Base-by-base conservation (phyloP, 1,140 invertebrate genomes). In the Ceratina calcarata region DNA sequence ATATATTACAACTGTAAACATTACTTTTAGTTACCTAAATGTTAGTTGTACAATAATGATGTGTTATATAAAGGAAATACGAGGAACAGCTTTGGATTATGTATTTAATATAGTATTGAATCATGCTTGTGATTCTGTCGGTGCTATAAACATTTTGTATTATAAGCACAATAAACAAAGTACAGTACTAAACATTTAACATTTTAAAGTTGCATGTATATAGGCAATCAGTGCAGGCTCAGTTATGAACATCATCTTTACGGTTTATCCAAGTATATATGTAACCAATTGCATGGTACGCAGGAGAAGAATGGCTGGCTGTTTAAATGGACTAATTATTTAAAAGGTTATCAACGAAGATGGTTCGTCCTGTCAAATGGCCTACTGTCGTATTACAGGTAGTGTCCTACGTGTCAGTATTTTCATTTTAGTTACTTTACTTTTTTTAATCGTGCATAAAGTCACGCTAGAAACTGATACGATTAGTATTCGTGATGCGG, bases 261-360 rank as follows among this genome's bases (percentile, higher is more conserved):
- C 20, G 73, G 45, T 84, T 85, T 84, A 66, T 84, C 73, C 82
- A 70, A 83, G 82, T 84, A 81, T 84, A 81, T 72, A 68, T 49
- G 64, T 57, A 78, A 61, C 13, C 3, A 15, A 81, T 49, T 72
- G 76, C 92, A 93, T 78, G 94, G 94, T 66, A 95, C 96, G 83
- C 95, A 96, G 60, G 97, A 97, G 90, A 98, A 98, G 95, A 98
- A 97, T 92, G 99, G 99, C 37, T 99, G 98, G 98, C 95, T 99
- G 6, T 97, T 98, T 88, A 99, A 99, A 94, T 99, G 99, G 99
- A 99, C 99, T 67, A 99, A 99, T 94, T 99, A 99, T 93, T 94
- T 99, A 45, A 99, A 99, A 94, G 99, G 97, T 77, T 98, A 98
- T 91, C 97, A 98, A 90, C 91, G 98, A 92, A 95, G 99, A 89